These are phyloP conservation scores for Biston betularia DNA, from an alignment of 2,888 invertebrate genomes.

Conservation along the genomic window DNA sequence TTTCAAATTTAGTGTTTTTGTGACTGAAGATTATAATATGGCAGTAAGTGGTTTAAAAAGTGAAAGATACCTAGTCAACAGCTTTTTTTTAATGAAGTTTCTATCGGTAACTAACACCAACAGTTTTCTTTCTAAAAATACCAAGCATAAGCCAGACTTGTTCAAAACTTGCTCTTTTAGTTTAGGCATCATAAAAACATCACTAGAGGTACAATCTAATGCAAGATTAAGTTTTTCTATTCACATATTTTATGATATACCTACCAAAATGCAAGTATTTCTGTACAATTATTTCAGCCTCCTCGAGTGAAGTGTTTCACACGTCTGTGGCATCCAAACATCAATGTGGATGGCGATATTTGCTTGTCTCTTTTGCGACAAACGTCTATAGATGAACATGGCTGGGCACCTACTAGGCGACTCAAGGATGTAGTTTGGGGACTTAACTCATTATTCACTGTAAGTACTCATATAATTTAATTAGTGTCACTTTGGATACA, in stretches of 20 bases:
- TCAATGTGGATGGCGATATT: slow-evolving; percentile 96
- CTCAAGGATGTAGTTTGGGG: slow-evolving; percentile 98
- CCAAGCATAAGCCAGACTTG: no score
- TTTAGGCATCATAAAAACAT: no score
- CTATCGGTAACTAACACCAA: not conserved
- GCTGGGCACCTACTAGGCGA: slow-evolving; percentile 97
- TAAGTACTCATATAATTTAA: slow-evolving; percentile 79
- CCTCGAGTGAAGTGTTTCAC: slow-evolving; percentile 96
- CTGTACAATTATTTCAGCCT: slow-evolving; percentile 87
- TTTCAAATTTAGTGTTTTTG: slow-evolving; percentile 94
- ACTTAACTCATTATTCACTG: slow-evolving; percentile 95
- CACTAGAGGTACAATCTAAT: no score
- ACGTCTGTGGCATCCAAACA: slow-evolving; percentile 98
- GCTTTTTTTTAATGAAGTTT: not conserved
- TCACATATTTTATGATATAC: not conserved
- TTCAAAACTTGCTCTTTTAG: no score
- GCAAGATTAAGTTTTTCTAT: no score
- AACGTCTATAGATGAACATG: slow-evolving; percentile 96
- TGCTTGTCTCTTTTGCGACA: slow-evolving; percentile 96
- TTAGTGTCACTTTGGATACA: not conserved
- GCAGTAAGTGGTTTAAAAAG: slow-evolving; percentile 88
- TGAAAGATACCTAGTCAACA: not conserved
- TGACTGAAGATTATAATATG: slow-evolving; percentile 98
- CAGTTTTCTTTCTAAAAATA: no score
- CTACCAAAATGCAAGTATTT: not conserved